phyloP scores from a whole-genome alignment of 1,140 invertebrate genomes.

The Lepidurus arcticus region DNA sequence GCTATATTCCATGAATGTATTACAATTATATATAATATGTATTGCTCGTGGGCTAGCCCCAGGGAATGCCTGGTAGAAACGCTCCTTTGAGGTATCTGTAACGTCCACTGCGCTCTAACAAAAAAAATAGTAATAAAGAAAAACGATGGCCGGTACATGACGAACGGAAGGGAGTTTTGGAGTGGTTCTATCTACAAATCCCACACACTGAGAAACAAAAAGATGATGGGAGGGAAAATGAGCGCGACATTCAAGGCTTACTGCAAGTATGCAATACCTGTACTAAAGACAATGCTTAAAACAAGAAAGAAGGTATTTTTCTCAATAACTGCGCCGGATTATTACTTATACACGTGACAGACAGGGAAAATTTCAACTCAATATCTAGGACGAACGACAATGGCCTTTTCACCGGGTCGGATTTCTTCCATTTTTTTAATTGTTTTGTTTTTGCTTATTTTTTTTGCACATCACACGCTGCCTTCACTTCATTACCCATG shows the following conservation, averaged over 20 bases:
- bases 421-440: background rate
- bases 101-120: background rate
- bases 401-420: constrained; percentile 16
- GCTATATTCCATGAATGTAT: background rate
- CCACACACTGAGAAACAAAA: background rate
- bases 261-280: background rate
- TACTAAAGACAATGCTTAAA: background rate
- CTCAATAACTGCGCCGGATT: background rate
- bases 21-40: background rate
- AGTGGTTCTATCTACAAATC: background rate
- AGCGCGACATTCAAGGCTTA: background rate
- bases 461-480: background rate
- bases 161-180: background rate
- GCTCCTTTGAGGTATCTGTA: constrained; percentile 9
- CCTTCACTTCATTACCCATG: background rate
- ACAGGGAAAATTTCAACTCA: background rate
- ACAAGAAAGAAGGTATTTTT: background rate
- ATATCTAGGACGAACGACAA: background rate
- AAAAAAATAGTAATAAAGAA: background rate
- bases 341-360: background rate
- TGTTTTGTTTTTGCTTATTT: background rate
- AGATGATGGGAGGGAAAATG: background rate
- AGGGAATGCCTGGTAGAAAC: constrained; percentile 18
- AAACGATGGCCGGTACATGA: background rate
- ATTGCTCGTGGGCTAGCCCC: background rate